Conservation (phyloP, 2,888 invertebrate species). For the Plagodis pulveraria region DNA sequence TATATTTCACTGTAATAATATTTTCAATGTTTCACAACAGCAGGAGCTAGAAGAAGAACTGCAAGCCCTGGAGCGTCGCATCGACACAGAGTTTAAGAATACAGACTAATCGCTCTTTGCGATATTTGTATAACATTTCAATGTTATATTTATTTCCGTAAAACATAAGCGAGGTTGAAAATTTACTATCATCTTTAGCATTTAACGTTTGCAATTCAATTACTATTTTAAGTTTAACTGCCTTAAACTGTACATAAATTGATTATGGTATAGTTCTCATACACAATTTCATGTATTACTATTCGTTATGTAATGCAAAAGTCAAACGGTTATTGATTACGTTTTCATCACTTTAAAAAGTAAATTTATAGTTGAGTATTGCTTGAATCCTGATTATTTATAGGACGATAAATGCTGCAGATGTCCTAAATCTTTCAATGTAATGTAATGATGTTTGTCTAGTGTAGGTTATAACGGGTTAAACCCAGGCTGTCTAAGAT, state of each 20-base stretch:
- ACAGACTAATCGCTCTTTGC: slow-evolving; percentile 49
- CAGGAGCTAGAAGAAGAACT: slow-evolving; percentile 68
- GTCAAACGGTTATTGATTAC: too few relatives aligned
- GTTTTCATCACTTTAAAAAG: too few relatives aligned
- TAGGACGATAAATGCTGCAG: slow-evolving; percentile 19
- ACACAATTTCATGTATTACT: too few relatives aligned
- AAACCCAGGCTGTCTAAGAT: slow-evolving; percentile 16
- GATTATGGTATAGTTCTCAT: too few relatives aligned
- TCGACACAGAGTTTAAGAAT: slow-evolving; percentile 70
- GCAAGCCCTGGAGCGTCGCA: slow-evolving; percentile 69
- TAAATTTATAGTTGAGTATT: too few relatives aligned
- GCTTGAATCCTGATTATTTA: too few relatives aligned
- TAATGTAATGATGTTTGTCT: slow-evolving; percentile 6
- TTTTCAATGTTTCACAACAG: slow-evolving; percentile 39
- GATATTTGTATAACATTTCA: not conserved
- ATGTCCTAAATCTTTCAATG: slow-evolving; percentile 1
- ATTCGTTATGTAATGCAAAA: too few relatives aligned
- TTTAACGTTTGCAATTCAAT: slow-evolving; percentile 4
- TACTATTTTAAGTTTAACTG: too few relatives aligned
- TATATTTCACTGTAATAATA: too few relatives aligned
- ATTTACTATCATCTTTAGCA: slow-evolving; percentile 13
- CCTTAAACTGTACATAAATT: too few relatives aligned
- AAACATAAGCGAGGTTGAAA: not conserved
- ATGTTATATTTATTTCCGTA: slow-evolving; percentile 5
- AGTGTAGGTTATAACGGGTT: slow-evolving; percentile 16